These are phyloP conservation scores for Spodoptera litura DNA, from an alignment of 1,140 invertebrate genomes.

Conservation along the genomic window DNA sequence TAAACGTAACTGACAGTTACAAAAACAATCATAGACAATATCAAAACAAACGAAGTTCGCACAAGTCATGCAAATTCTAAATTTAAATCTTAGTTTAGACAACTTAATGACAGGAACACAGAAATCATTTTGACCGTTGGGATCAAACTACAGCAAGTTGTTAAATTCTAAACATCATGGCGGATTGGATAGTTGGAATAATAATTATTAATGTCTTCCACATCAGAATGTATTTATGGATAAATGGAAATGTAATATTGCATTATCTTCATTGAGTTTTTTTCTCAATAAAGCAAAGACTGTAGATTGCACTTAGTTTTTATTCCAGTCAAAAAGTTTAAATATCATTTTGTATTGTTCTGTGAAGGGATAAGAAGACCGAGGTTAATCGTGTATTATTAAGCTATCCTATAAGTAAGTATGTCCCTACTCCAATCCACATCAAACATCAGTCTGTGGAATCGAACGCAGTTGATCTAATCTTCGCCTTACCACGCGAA, in stretches of 20 bases:
- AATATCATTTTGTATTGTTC: no score
- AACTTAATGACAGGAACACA: conserved; percentile 22
- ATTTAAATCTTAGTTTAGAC: conserved; percentile 22
- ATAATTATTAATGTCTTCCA: background rate
- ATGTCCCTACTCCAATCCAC: no score
- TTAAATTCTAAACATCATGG: background rate
- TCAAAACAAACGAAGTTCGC: conserved; percentile 12
- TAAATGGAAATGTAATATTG: background rate
- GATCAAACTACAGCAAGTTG: background rate
- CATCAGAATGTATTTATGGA: no score
- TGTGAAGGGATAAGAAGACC: no score
- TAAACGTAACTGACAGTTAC: background rate
- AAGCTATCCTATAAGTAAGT: no score
- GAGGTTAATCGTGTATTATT: no score
- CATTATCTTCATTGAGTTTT: no score
- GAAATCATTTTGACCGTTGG: background rate
- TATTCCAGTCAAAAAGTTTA: no score
- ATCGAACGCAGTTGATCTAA: conserved; percentile 10
- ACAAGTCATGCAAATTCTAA: conserved; percentile 19
- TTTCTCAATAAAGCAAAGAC: no score
- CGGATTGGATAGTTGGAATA: background rate
- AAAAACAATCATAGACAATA: background rate
- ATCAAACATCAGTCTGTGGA: background rate
- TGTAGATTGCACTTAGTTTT: no score
- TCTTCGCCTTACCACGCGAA: conserved; percentile 17